Percentiles rank a stretch among this genome's conserved stretches.
phyloP scores from a whole-genome alignment of 1,140 invertebrate genomes.

The Episyrphus balteatus region DNA sequence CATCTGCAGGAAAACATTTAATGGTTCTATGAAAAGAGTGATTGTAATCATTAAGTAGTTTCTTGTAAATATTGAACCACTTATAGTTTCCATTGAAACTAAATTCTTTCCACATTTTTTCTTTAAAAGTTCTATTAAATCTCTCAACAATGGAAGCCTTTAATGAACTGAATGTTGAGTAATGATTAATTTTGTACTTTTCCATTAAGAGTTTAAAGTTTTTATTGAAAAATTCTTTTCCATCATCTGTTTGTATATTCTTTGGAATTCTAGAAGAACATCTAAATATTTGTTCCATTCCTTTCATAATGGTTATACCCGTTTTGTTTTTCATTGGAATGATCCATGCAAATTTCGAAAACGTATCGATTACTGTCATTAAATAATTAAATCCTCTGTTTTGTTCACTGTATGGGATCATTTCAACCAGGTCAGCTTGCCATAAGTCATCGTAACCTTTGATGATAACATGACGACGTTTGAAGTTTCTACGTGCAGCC shows the following conservation, averaged over 20 bases:
- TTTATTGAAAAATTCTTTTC: slow-evolving; percentile 27
- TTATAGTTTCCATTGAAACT: too few relatives aligned
- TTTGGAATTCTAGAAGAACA: slow-evolving; percentile 17
- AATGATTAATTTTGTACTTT: slow-evolving; percentile 34
- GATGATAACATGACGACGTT: slow-evolving; percentile 19
- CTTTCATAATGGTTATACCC: slow-evolving; percentile 17
- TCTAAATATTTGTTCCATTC: slow-evolving; percentile 16
- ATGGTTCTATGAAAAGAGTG: too few relatives aligned
- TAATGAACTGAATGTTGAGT: slow-evolving; percentile 28
- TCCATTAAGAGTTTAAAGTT: slow-evolving; percentile 22
- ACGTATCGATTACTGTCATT: slow-evolving; percentile 39
- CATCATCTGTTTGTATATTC: too few relatives aligned
- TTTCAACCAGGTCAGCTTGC: slow-evolving; percentile 34
- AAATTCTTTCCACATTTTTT: too few relatives aligned
- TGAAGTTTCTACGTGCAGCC: slow-evolving; percentile 28
- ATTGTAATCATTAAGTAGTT: too few relatives aligned
- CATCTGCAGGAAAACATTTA: too few relatives aligned
- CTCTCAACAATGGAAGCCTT: slow-evolving; percentile 28
- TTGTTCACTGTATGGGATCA: slow-evolving; percentile 19
- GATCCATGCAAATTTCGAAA: slow-evolving; percentile 37
- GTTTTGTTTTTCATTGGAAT: slow-evolving; percentile 39
- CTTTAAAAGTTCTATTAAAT: slow-evolving; percentile 18
- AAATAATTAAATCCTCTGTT: slow-evolving; percentile 39
- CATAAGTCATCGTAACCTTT: slow-evolving; percentile 27
- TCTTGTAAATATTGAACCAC: too few relatives aligned